Evolutionary conservation across 1,140 invertebrate species (phyloP).

Genomic region (Euura lappo): DNA sequence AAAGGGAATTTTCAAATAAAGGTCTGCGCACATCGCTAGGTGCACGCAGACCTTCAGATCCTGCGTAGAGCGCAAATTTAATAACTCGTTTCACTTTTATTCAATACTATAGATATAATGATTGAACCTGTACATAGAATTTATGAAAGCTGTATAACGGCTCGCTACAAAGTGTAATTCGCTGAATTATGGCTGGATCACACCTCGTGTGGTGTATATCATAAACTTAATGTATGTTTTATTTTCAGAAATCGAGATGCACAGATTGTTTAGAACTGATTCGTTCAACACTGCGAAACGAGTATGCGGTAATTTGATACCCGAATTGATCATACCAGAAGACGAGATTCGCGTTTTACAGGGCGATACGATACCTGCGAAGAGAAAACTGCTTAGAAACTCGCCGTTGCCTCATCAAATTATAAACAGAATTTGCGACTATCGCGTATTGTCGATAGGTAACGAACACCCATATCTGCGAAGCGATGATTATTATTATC

Average conservation of each 20-base stretch:
- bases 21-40: too few relatives aligned
- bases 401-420: conserved; percentile 44
- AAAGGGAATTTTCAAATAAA: too few relatives aligned
- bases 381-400: conserved; percentile 43
- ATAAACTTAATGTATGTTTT: conserved; percentile 10
- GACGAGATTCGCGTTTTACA: conserved; percentile 45
- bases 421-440: conserved; percentile 41
- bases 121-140: conserved; percentile 16
- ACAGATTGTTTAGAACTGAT: conserved; percentile 66
- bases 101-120: neutral
- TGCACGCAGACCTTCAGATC: too few relatives aligned
- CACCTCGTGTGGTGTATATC: neutral
- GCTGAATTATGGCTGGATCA: too few relatives aligned
- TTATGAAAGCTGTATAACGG: neutral
- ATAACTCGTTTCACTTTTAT: too few relatives aligned
- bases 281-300: conserved; percentile 59
- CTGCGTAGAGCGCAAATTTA: conserved; percentile 27
- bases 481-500: conserved; percentile 8
- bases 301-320: conserved; percentile 20
- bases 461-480: neutral
- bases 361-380: conserved; percentile 32
- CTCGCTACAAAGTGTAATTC: neutral
- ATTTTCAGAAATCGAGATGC: conserved; percentile 64
- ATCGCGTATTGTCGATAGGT: conserved; percentile 44
- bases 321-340: conserved; percentile 33